Base-by-base conservation (phyloP, 2,113 vertebrate genomes). In the Sakesphorus luctuosus region DNA sequence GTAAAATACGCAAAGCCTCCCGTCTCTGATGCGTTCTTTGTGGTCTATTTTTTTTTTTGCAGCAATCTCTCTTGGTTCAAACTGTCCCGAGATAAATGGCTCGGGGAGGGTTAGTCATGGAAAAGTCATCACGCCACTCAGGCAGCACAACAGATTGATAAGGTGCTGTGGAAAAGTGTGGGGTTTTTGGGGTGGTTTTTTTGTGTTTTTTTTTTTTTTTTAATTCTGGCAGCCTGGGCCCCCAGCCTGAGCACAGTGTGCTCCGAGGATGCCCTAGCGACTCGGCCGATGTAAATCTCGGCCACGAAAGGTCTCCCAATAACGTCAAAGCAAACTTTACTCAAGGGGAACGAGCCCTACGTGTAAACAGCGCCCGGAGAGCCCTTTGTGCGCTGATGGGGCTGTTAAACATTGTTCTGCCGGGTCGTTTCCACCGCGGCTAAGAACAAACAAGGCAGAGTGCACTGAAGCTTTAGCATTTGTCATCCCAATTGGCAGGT, bases 41-140 rank as follows among this genome's bases (percentile, higher is more conserved):
- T 46, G 65, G 84, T 89, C 90, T 94, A 21, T 94, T 97, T 96
- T 95, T 96, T 95, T 94, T 97, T 96, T 95, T 96, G 58, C 79
- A 89, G 86, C 91, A 85, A 69, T 66, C 21, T 86, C 79, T 82
- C 47, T 49, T 69, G 79, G 90, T 92, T 91, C 91, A 86, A 85
- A 69, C 81, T 95, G 80, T 92, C 84, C 83, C 66, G 53, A 96
- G 93, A 95, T 81, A 63, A 83, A 92, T 87, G 75, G 72, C 62
- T 89, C 56, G 25, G 74, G 62, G 69, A 91, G 53, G 46, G 62
- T 77, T 94, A 93, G 93, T 89, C 81, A 96, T 81, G 87, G 93
- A 97, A 93, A 94, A 86, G 81, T 66, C 75, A 95, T 93, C 80
- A 66, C 0, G 1, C 43, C 63, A 10, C 47, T 86, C 63, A 77